Evolutionary conservation across 2,888 invertebrate genomes (phyloP).

Genomic region (Hartigia nigra): DNA sequence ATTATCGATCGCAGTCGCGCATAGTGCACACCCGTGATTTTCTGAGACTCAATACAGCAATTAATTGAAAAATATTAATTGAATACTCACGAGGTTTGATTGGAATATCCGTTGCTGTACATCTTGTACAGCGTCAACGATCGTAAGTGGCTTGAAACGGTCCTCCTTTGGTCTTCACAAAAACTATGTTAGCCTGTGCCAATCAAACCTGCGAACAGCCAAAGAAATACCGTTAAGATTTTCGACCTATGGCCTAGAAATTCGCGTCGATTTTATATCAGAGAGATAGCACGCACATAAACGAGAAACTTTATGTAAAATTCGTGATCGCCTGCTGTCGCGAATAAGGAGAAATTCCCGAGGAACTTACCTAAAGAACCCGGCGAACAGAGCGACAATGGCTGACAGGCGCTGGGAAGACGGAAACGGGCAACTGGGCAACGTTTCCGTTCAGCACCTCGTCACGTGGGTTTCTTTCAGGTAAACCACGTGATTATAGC

Average conservation of each 20-base stretch:
- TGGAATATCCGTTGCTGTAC: conserved; percentile 60
- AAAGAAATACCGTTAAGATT: not conserved
- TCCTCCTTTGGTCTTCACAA: conserved; percentile 11
- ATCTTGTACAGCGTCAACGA: conserved; percentile 39
- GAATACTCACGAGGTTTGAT: conserved; percentile 59
- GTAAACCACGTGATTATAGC: conserved; percentile 28
- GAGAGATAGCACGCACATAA: not conserved
- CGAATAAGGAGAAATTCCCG: conserved; percentile 13
- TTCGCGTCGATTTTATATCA: not conserved
- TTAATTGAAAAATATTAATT: conserved; percentile 2
- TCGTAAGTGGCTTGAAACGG: not conserved
- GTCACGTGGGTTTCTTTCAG: conserved; percentile 29
- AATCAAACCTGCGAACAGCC: conserved; percentile 52
- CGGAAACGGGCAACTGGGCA: conserved; percentile 58
- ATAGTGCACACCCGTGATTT: not conserved
- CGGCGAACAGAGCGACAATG: conserved; percentile 62
- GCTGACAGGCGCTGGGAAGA: conserved; percentile 61
- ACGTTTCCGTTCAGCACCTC: conserved; percentile 40
- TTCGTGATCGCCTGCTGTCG: not conserved
- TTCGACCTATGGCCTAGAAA: not conserved
- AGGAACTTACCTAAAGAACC: conserved; percentile 51
- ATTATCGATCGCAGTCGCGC: conserved; percentile 39
- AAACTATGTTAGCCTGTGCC: conserved; percentile 47
- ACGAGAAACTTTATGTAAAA: not conserved
- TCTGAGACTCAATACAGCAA: not conserved